Evolutionary conservation across 1,140 invertebrate genomes (phyloP).

Genomic region (Goniozus legneri): DNA sequence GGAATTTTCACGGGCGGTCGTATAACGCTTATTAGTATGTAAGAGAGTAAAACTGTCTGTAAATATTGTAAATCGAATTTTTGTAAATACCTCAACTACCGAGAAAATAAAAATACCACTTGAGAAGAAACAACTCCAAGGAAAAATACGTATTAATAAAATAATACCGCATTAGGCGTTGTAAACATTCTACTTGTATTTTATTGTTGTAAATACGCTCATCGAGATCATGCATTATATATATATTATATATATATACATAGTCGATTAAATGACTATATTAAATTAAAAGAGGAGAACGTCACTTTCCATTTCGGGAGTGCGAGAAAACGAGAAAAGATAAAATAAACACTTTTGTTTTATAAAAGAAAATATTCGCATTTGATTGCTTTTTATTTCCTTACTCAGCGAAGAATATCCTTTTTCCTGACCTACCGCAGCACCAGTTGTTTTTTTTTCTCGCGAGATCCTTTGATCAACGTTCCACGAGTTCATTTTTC

Average conservation of each 20-base stretch:
- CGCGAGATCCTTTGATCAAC: no score
- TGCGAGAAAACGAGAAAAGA: no score
- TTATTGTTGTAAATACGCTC: conserved; percentile 36
- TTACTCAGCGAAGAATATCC: no score
- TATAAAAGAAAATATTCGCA: conserved; percentile 26
- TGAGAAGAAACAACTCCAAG: background rate
- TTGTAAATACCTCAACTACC: conserved; percentile 50
- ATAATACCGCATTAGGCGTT: conserved; percentile 17
- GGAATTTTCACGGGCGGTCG: conserved; percentile 32
- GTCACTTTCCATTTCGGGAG: conserved; percentile 32
- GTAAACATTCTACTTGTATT: conserved; percentile 19
- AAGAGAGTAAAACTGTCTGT: conserved; percentile 44
- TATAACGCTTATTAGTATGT: conserved; percentile 53
- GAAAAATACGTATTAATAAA: conserved; percentile 15
- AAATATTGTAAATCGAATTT: conserved; percentile 51
- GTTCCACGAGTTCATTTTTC: no score
- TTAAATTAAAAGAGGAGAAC: conserved; percentile 38
- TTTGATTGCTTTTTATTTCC: no score
- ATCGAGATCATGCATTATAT: conserved; percentile 28
- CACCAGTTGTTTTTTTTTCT: no score
- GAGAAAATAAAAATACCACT: background rate
- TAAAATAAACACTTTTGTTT: conserved; percentile 34
- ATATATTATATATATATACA: no score
- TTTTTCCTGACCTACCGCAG: no score
- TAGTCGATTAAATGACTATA: conserved; percentile 27